Conservation (phyloP, 2,888 invertebrate genomes). For the Trichogramma evanescens region DNA sequence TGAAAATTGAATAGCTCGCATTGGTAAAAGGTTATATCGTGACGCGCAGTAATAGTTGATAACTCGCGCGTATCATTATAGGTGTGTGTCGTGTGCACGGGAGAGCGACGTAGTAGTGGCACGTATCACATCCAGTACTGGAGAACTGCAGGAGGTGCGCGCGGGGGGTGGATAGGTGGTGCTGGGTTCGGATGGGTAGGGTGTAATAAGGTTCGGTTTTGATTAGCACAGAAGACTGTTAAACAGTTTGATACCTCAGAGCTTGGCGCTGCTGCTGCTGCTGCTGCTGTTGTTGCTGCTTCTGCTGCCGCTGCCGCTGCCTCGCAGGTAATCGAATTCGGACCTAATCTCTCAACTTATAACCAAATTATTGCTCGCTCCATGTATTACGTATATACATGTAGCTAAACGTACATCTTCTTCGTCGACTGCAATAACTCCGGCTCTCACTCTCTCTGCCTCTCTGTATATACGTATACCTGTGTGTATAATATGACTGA, state of each 20-base stretch:
- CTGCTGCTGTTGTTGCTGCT: no score
- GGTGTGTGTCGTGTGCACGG: no score
- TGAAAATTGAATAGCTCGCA: no score
- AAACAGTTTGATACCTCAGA: constrained; percentile 49
- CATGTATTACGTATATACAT: constrained; percentile 1
- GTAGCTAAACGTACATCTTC: no score
- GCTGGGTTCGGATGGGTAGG: constrained; percentile 31
- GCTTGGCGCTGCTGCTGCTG: no score
- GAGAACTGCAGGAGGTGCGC: constrained; percentile 1
- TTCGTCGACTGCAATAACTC: not conserved
- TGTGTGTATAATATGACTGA: no score
- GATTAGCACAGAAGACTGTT: constrained; percentile 49
- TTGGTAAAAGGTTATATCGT: no score
- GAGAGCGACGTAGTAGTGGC: not conserved
- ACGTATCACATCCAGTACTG: not conserved
- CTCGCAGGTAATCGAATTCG: constrained; percentile 47
- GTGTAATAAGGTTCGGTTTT: constrained; percentile 48
- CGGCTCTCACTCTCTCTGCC: not conserved
- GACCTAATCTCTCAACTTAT: constrained; percentile 51
- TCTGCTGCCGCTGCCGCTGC: constrained; percentile 3
- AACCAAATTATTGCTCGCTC: constrained; percentile 49
- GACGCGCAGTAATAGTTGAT: no score
- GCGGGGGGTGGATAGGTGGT: constrained; percentile 30
- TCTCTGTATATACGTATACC: not conserved
- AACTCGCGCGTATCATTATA: constrained; percentile 3